A percentile compares a stretch with the other conserved stretches of the same genome.
phyloP scores from a whole-genome alignment of 2,888 invertebrate species.

The Argyra leucocephala region DNA sequence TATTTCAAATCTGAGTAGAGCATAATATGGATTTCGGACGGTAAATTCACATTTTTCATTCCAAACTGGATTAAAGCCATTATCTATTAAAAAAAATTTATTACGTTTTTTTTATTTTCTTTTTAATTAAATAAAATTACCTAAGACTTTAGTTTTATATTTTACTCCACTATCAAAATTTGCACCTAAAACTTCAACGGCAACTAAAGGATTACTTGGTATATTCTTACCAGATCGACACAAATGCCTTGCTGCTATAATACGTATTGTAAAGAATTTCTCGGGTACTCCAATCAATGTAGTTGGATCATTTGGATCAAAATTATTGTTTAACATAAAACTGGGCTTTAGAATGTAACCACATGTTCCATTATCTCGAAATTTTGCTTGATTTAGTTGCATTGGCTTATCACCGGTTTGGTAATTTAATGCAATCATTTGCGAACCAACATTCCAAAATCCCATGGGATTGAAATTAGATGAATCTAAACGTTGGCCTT shows the following conservation, averaged over 20 bases:
- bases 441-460: conserved; percentile 92
- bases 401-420: conserved; percentile 92
- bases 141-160: conserved; percentile 72
- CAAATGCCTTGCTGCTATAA: conserved; percentile 85
- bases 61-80: conserved; percentile 91
- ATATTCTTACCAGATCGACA: conserved; percentile 73
- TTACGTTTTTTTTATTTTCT: not conserved
- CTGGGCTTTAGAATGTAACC: conserved; percentile 88
- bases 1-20: conserved; percentile 76
- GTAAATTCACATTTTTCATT: conserved; percentile 77
- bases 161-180: conserved; percentile 77
- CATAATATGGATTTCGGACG: conserved; percentile 70
- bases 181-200: conserved; percentile 81
- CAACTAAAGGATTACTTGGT: conserved; percentile 77
- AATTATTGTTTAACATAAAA: conserved; percentile 68
- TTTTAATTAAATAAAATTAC: conserved; percentile 48
- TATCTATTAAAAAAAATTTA: conserved; percentile 50
- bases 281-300: conserved; percentile 52
- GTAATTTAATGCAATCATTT: conserved; percentile 96
- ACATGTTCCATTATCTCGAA: conserved; percentile 82
- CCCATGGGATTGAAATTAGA: conserved; percentile 93
- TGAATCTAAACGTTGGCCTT: conserved; percentile 88
- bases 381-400: conserved; percentile 92
- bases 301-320: conserved; percentile 65
- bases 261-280: conserved; percentile 57